phyloP scores from a whole-genome alignment of 2,888 invertebrate genomes.

The Leucophenga maculata region DNA sequence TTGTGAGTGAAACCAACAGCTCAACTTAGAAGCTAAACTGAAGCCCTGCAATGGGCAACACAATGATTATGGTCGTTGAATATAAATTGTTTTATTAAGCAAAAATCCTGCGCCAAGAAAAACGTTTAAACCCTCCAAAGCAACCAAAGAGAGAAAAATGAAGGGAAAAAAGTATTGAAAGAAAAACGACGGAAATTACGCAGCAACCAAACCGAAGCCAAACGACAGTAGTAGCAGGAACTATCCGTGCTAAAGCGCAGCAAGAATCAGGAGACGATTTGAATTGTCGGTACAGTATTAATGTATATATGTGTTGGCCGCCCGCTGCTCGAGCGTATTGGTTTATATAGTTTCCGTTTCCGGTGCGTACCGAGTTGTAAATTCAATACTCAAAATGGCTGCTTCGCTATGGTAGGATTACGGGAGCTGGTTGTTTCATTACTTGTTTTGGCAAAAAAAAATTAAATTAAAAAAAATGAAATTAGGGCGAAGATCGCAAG shows the following conservation, averaged over 20 bases:
- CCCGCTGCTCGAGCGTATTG: slow-evolving; percentile 17
- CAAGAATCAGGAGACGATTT: not conserved
- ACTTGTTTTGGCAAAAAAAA: too few species aligned
- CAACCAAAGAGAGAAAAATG: not conserved
- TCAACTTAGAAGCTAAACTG: not conserved
- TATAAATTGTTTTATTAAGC: slow-evolving; percentile 49
- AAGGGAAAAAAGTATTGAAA: slow-evolving; percentile 7
- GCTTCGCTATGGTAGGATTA: not conserved
- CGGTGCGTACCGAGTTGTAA: slow-evolving; percentile 3
- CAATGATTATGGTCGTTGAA: slow-evolving; percentile 45
- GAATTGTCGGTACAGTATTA: not conserved
- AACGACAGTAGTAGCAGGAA: slow-evolving; percentile 4
- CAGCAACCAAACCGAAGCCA: slow-evolving; percentile 6
- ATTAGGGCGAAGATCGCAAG: too few species aligned
- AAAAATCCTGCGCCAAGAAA: slow-evolving; percentile 33
- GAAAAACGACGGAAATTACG: slow-evolving; percentile 29
- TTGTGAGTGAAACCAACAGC: not conserved
- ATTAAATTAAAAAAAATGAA: too few species aligned
- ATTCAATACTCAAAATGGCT: not conserved
- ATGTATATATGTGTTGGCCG: not conserved
- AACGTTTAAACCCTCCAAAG: slow-evolving; percentile 4
- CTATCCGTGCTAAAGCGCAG: slow-evolving; percentile 2
- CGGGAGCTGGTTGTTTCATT: too few species aligned
- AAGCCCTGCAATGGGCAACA: slow-evolving; percentile 2
- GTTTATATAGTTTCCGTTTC: slow-evolving; percentile 31